Percentiles rank a stretch among this genome's conserved stretches.
Evolutionary conservation across 2,888 invertebrate genomes (phyloP).

Genomic region (Dichetophora obliterata): DNA sequence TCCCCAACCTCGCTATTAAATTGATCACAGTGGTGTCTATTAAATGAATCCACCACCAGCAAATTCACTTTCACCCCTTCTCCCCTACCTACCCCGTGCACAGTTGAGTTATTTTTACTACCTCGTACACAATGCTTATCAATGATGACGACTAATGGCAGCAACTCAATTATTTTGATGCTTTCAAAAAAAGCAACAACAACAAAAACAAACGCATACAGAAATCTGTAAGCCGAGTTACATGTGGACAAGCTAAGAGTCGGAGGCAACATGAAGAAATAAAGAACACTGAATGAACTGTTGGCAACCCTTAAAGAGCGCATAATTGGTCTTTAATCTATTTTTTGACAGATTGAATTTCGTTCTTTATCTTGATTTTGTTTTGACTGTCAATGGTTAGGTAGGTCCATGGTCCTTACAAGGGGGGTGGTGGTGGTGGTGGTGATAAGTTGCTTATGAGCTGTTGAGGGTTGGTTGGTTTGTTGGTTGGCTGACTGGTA

Average conservation of each 20-base stretch:
- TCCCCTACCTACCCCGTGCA: not conserved
- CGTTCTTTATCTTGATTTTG: slow-evolving; percentile 70
- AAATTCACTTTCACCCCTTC: slow-evolving; percentile 10
- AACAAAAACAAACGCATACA: not conserved
- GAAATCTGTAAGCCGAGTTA: not conserved
- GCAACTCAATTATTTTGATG: slow-evolving; percentile 58
- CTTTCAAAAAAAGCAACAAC: slow-evolving; percentile 28
- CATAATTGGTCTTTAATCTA: slow-evolving; percentile 71
- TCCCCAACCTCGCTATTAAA: slow-evolving; percentile 61
- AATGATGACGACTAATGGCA: slow-evolving; percentile 36
- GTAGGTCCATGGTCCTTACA: not conserved
- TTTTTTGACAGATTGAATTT: slow-evolving; percentile 71
- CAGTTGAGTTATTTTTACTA: not conserved
- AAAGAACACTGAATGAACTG: slow-evolving; percentile 29
- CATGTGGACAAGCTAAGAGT: not conserved
- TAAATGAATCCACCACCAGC: slow-evolving; percentile 55
- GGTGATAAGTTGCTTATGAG: not conserved
- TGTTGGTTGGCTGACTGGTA: not conserved
- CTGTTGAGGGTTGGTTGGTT: not conserved
- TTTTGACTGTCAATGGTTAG: slow-evolving; percentile 65
- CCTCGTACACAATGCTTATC: slow-evolving; percentile 6
- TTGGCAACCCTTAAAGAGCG: slow-evolving; percentile 63
- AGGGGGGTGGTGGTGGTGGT: not conserved
- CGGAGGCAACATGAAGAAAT: not conserved
- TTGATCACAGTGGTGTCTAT: slow-evolving; percentile 62